These are phyloP conservation scores for Isoperla grammatica DNA, from an alignment of 2,888 invertebrate genomes.

Conservation along the genomic window DNA sequence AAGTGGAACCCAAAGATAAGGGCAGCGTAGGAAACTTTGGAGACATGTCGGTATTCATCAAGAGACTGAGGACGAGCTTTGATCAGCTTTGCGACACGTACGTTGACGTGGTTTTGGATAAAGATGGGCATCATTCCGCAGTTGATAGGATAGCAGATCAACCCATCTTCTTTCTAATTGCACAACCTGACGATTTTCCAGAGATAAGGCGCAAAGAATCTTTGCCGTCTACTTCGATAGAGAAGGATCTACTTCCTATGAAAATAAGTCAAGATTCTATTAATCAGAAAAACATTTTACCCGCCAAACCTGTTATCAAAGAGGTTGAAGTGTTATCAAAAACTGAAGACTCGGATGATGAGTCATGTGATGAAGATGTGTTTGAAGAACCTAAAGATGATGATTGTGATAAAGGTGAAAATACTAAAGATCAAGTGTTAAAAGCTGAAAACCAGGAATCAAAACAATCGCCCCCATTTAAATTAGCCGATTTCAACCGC, in stretches of 20 bases:
- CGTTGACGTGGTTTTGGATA: constrained; percentile 47
- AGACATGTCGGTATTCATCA: constrained; percentile 27
- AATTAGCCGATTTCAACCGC: constrained; percentile 38
- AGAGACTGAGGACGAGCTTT: constrained; percentile 43
- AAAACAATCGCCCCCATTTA: constrained; percentile 36
- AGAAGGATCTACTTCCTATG: constrained; percentile 16
- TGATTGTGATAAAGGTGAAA: too few species aligned
- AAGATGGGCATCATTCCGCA: constrained; percentile 44
- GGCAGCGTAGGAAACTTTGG: constrained; percentile 19
- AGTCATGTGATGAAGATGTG: constrained; percentile 25
- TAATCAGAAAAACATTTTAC: not conserved
- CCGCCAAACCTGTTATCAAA: not conserved
- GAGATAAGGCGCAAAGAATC: constrained; percentile 40
- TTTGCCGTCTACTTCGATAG: constrained; percentile 19
- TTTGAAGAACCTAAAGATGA: constrained; percentile 20
- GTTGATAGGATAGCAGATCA: constrained; percentile 45
- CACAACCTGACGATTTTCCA: constrained; percentile 51
- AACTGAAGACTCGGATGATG: not conserved
- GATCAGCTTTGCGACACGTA: constrained; percentile 48
- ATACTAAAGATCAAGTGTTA: constrained; percentile 15
- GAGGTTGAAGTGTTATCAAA: not conserved
- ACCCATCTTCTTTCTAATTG: constrained; percentile 53
- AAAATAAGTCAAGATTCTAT: not conserved
- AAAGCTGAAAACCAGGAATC: constrained; percentile 21
- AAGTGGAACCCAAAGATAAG: constrained; percentile 10